Conservation (phyloP, 2,113 vertebrate genomes). For the Ciconia maguari region DNA sequence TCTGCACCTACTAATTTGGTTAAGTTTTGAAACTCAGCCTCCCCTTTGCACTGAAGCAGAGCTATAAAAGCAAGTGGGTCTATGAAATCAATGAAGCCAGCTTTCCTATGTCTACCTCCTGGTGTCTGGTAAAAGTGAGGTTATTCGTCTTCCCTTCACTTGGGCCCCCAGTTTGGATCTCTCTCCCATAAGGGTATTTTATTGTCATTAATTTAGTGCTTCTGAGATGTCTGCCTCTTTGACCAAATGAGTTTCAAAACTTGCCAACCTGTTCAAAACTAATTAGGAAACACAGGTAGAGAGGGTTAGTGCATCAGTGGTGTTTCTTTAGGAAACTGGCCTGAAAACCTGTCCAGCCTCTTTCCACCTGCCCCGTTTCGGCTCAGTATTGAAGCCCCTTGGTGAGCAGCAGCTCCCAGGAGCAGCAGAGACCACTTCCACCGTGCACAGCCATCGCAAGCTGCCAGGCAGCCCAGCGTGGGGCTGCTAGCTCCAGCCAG, state of each 20-base stretch:
- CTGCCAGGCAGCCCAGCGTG: not conserved
- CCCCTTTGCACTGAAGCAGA: not conserved
- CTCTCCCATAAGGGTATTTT: not conserved
- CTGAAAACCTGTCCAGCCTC: not conserved
- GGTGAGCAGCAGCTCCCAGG: not conserved
- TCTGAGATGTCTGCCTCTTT: not conserved
- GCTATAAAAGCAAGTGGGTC: not conserved
- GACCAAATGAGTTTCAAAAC: not conserved
- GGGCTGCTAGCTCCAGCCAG: not conserved
- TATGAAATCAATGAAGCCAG: not conserved
- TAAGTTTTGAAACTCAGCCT: not conserved
- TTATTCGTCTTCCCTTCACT: not conserved
- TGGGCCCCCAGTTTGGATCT: not conserved
- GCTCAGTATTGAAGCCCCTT: not conserved
- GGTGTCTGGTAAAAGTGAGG: not conserved
- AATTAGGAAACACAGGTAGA: not conserved
- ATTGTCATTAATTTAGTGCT: not conserved
- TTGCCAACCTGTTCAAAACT: not conserved
- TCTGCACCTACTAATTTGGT: not conserved
- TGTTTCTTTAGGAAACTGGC: not conserved
- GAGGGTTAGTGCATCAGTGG: not conserved
- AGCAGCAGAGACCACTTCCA: not conserved
- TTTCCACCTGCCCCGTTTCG: not conserved
- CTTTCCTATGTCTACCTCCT: not conserved
- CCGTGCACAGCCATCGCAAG: fast-evolving